Evolutionary conservation across 1,140 invertebrate species (phyloP).

Genomic region (Drosophila willistoni): DNA sequence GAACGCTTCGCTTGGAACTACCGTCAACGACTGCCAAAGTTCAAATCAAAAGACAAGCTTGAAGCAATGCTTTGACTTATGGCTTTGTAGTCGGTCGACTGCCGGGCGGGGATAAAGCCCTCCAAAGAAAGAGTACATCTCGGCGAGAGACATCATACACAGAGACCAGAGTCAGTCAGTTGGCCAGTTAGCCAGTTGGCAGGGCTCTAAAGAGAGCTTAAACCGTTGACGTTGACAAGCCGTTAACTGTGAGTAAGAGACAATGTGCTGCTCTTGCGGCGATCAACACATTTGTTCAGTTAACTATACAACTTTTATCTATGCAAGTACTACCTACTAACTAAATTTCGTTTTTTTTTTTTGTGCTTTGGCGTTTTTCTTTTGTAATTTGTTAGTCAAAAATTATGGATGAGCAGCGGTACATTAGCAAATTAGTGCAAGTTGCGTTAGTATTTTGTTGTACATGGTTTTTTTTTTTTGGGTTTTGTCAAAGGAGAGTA

Average conservation of each 20-base stretch:
- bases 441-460: constrained; percentile 32
- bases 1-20: constrained; percentile 65
- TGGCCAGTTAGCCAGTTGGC: too few species aligned
- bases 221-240: constrained; percentile 7
- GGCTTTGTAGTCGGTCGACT: constrained; percentile 32
- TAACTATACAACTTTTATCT: constrained; percentile 1
- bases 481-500: not conserved
- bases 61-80: constrained; percentile 54
- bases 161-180: not conserved
- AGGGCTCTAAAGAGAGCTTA: constrained; percentile 3
- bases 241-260: constrained; percentile 11
- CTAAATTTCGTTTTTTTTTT: constrained; percentile 23
- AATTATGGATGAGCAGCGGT: constrained; percentile 45
- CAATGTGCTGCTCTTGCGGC: not conserved
- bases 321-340: not conserved
- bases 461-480: constrained; percentile 26
- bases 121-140: constrained; percentile 34
- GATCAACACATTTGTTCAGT: constrained; percentile 6
- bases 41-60: constrained; percentile 57
- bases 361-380: constrained; percentile 24
- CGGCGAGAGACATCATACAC: not conserved
- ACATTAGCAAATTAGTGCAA: constrained; percentile 78
- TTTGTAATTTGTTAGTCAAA: constrained; percentile 61
- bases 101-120: constrained; percentile 42
- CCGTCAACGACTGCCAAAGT: constrained; percentile 72